Conservation (phyloP, 2,113 vertebrate genomes). For the Sitta europaea region DNA sequence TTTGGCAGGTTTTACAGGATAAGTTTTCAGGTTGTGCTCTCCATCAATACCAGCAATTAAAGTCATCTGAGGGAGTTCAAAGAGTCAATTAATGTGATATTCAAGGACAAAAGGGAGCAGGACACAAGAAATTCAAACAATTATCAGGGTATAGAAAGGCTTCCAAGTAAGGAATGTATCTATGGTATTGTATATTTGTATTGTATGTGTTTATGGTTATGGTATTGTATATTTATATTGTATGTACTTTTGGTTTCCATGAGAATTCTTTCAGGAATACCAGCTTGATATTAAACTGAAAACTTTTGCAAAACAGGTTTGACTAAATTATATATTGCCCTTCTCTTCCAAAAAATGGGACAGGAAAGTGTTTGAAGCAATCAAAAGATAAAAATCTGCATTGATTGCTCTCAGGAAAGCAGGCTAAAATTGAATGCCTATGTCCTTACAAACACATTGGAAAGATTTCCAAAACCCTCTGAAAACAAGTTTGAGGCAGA, state of each 20-base stretch:
- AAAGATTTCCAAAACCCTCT: neutral
- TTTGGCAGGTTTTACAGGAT: neutral
- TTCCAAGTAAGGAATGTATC: neutral
- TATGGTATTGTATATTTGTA: neutral
- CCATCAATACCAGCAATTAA: neutral
- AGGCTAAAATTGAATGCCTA: neutral
- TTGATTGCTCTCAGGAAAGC: neutral
- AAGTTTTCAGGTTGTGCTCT: neutral
- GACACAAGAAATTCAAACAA: neutral
- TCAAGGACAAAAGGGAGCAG: neutral
- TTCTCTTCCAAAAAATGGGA: neutral
- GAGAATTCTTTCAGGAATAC: neutral
- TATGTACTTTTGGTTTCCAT: neutral
- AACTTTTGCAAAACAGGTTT: neutral
- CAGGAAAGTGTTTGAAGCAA: neutral
- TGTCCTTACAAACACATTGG: neutral
- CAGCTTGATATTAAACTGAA: neutral
- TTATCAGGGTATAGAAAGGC: neutral
- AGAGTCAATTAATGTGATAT: neutral
- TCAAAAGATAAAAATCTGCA: slow-evolving; percentile 55
- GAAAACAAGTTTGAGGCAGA: neutral
- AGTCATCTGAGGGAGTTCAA: neutral
- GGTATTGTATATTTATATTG: neutral
- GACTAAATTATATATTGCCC: neutral
- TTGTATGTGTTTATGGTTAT: neutral